These are phyloP conservation scores for Neoitamus cyanurus DNA, from an alignment of 2,888 invertebrate genomes.

Conservation along the genomic window DNA sequence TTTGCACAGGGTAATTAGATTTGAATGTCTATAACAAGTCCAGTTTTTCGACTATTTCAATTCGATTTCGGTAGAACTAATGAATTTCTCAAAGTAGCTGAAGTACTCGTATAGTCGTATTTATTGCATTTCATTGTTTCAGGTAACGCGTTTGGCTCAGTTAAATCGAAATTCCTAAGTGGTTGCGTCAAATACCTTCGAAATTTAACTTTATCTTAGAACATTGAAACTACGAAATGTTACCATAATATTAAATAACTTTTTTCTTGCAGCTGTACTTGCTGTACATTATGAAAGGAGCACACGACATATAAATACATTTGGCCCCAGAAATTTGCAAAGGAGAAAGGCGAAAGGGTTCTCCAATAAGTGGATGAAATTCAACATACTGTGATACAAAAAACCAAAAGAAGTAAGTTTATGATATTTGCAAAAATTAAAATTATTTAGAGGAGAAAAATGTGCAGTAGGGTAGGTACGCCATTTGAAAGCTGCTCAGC, in stretches of 20 bases:
- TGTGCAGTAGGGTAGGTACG: too few relatives aligned
- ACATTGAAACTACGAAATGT: too few relatives aligned
- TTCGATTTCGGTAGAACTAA: background rate
- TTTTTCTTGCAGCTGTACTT: background rate
- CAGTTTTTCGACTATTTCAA: background rate
- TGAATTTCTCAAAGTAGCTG: background rate
- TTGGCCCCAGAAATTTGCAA: background rate
- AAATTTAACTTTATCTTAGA: too few relatives aligned
- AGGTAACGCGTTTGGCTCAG: too few relatives aligned
- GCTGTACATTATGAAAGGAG: conserved; percentile 21
- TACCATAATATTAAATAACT: background rate
- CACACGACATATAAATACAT: background rate
- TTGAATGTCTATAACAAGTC: background rate
- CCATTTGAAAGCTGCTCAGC: too few relatives aligned
- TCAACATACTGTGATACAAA: conserved; percentile 38
- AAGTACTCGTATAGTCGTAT: too few relatives aligned
- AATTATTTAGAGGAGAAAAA: too few relatives aligned
- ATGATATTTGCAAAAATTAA: too few relatives aligned
- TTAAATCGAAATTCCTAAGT: too few relatives aligned
- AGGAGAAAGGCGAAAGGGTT: background rate
- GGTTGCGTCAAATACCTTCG: too few relatives aligned
- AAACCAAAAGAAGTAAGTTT: conserved; percentile 37
- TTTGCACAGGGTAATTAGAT: background rate
- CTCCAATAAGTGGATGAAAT: background rate
- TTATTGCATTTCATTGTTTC: too few relatives aligned